Evolutionary conservation across 2,113 vertebrate genomes (phyloP).

Genomic region (Tricholaema leucomelas): DNA sequence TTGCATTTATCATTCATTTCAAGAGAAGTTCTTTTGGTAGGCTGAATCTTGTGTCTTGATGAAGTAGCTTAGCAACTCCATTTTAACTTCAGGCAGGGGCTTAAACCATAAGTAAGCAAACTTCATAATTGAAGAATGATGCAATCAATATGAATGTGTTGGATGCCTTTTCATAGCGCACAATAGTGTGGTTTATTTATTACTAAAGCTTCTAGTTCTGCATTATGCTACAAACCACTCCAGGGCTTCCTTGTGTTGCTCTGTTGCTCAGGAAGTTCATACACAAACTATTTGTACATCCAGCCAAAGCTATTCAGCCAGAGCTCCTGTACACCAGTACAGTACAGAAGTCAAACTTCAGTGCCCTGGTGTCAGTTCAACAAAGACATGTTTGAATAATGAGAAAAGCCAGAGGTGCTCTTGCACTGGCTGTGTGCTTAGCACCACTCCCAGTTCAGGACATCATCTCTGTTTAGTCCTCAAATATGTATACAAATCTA

Average conservation of each 20-base stretch:
- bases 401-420: neutral
- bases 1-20: neutral
- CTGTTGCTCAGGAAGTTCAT: neutral
- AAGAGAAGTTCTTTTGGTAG: neutral
- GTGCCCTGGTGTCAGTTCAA: neutral
- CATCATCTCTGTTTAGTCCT: neutral
- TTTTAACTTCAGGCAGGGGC: neutral
- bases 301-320: neutral
- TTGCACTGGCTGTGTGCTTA: rapidly evolving
- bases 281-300: neutral
- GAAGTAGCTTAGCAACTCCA: neutral
- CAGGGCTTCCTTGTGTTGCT: neutral
- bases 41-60: neutral
- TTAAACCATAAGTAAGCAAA: neutral
- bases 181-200: neutral
- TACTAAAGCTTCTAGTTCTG: neutral
- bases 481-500: neutral
- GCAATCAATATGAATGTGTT: neutral
- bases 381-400: neutral
- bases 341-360: neutral
- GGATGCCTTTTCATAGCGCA: neutral
- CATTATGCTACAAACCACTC: neutral
- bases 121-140: neutral
- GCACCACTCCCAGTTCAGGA: neutral
- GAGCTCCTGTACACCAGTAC: neutral